phyloP scores from a whole-genome alignment of 1,140 invertebrate genomes.

The Bombus fervidus region DNA sequence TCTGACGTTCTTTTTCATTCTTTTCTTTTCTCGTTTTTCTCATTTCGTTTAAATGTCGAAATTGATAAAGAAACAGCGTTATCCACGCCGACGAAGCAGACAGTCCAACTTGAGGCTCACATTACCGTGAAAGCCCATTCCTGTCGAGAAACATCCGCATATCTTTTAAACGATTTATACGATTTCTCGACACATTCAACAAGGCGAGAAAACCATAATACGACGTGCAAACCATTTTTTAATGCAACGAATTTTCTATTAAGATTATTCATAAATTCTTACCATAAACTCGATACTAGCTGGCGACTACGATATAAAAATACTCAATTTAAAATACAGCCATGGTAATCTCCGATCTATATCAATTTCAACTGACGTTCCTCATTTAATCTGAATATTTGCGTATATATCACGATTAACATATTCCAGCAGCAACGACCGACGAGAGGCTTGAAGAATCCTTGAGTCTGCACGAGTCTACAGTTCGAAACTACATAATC shows the following conservation, averaged over 20 bases:
- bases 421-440: not conserved
- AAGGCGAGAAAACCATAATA: not conserved
- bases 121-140: not conserved
- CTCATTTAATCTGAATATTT: not conserved
- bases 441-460: not conserved
- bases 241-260: not conserved
- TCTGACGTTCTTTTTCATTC: too few species aligned
- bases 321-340: not conserved
- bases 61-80: not conserved
- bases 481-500: not conserved
- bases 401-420: not conserved
- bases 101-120: not conserved
- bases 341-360: not conserved
- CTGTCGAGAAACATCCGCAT: not conserved
- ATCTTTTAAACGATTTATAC: not conserved
- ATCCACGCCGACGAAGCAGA: too few species aligned
- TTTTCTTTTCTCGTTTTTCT: not conserved
- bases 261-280: not conserved
- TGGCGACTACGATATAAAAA: not conserved
- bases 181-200: not conserved
- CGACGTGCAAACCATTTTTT: not conserved
- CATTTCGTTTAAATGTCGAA: not conserved
- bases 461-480: not conserved
- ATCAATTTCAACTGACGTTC: not conserved
- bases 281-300: not conserved